phyloP scores from a whole-genome alignment of 2,113 vertebrate species.

The Apteryx owenii region DNA sequence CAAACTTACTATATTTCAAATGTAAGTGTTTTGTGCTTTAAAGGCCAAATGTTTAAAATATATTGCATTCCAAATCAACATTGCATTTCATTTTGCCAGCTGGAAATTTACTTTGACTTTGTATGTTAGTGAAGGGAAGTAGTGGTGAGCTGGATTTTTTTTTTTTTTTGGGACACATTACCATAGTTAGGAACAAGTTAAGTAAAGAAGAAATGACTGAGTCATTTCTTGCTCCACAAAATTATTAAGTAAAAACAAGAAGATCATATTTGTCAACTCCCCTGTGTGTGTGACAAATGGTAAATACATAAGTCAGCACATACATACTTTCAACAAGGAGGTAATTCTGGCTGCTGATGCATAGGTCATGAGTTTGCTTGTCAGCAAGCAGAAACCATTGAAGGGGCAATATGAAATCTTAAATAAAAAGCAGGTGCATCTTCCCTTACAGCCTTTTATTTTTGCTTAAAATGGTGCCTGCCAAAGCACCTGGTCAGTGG shows the following conservation, averaged over 20 bases:
- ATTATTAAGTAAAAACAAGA: not conserved
- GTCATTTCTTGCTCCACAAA: slow-evolving; percentile 15
- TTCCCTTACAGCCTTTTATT: not conserved
- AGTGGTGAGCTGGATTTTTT: not conserved
- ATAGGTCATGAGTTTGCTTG: slow-evolving; percentile 21
- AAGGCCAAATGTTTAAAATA: slow-evolving; percentile 34
- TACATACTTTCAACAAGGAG: not conserved
- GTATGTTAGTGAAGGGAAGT: slow-evolving; percentile 4
- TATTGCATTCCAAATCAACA: slow-evolving; percentile 33
- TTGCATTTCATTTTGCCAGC: slow-evolving; percentile 27
- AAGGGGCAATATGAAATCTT: slow-evolving; percentile 20
- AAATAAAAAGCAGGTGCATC: slow-evolving; percentile 7
- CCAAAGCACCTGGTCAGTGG: not conserved
- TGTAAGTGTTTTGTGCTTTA: not conserved
- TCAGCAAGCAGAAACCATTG: slow-evolving; percentile 5
- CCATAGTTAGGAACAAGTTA: not conserved
- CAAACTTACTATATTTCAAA: not conserved
- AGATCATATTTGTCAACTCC: slow-evolving; percentile 37
- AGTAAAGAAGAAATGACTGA: not conserved
- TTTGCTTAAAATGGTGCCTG: not conserved
- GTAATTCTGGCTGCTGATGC: not conserved
- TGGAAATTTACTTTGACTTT: slow-evolving; percentile 53
- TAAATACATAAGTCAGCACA: slow-evolving; percentile 4
- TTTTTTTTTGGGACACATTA: slow-evolving; percentile 13
- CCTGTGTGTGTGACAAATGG: slow-evolving; percentile 1